Conservation (phyloP, 1,140 invertebrate genomes). For the Macrobrachium rosenbergii region DNA sequence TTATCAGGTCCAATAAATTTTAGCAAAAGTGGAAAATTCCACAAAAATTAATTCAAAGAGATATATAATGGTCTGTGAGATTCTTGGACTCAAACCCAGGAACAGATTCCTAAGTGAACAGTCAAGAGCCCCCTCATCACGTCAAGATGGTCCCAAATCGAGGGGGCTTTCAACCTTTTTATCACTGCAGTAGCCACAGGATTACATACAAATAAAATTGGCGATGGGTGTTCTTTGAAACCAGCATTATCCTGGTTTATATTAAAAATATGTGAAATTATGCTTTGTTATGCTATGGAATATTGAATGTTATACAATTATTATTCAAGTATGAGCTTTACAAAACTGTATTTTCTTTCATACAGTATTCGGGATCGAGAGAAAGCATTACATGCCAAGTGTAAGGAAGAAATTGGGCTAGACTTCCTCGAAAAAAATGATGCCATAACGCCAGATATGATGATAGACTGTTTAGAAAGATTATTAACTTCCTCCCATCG, state of each 20-base stretch:
- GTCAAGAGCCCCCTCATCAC: too few relatives aligned
- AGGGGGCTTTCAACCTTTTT: too few relatives aligned
- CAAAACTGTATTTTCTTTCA: constrained; percentile 66
- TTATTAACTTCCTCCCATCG: constrained; percentile 75
- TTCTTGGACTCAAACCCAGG: too few relatives aligned
- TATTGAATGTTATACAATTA: neutral
- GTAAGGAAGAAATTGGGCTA: constrained; percentile 78
- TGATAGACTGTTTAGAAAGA: constrained; percentile 86
- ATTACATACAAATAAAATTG: too few relatives aligned
- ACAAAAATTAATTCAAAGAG: too few relatives aligned
- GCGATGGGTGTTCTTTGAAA: neutral
- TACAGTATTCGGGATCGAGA: constrained; percentile 84
- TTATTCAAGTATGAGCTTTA: neutral
- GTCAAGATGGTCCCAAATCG: too few relatives aligned
- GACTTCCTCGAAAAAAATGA: constrained; percentile 86
- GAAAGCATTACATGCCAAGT: constrained; percentile 78
- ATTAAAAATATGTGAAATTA: too few relatives aligned
- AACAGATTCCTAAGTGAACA: too few relatives aligned
- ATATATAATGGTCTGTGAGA: too few relatives aligned
- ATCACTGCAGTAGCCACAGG: too few relatives aligned
- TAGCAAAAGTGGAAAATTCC: too few relatives aligned
- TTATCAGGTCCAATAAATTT: too few relatives aligned
- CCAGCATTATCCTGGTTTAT: neutral
- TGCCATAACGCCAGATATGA: constrained; percentile 87
- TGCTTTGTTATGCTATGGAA: neutral